These are phyloP conservation scores for Pseudorectes ferrugineus DNA, from an alignment of 2,113 vertebrate genomes.

Conservation along the genomic window DNA sequence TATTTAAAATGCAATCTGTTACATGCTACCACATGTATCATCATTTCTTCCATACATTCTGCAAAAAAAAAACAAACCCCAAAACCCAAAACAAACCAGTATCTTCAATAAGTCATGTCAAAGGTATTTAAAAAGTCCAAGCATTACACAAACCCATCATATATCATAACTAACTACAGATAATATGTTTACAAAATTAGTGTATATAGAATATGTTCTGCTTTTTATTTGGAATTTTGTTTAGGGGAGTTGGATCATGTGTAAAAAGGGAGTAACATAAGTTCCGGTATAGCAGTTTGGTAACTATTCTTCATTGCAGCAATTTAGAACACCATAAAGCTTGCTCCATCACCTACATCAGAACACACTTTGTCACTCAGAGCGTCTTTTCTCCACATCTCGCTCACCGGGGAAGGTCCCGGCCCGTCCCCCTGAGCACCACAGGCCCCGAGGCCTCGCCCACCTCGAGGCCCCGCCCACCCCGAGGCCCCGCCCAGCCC, in stretches of 20 bases:
- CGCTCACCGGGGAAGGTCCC: fast-evolving
- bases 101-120: background rate
- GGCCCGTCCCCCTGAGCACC: background rate
- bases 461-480: background rate
- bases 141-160: background rate
- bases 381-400: fast-evolving
- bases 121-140: background rate
- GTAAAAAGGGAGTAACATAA: background rate
- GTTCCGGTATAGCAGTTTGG: background rate
- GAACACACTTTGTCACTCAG: too few species aligned
- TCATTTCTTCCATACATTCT: background rate
- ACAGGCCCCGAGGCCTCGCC: background rate
- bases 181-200: background rate
- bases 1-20: slow-evolving; percentile 34
- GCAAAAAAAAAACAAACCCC: background rate
- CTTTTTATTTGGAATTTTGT: background rate
- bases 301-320: background rate
- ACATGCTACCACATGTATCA: background rate
- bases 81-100: background rate
- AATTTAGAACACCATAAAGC: background rate
- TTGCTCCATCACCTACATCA: background rate
- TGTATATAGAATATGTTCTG: fast-evolving
- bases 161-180: background rate
- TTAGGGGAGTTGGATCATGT: background rate
- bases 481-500: background rate